A percentile compares a stretch with the other conserved stretches of the same genome.
Evolutionary conservation across 2,888 invertebrate genomes (phyloP).

Genomic region (Troilus luridus): DNA sequence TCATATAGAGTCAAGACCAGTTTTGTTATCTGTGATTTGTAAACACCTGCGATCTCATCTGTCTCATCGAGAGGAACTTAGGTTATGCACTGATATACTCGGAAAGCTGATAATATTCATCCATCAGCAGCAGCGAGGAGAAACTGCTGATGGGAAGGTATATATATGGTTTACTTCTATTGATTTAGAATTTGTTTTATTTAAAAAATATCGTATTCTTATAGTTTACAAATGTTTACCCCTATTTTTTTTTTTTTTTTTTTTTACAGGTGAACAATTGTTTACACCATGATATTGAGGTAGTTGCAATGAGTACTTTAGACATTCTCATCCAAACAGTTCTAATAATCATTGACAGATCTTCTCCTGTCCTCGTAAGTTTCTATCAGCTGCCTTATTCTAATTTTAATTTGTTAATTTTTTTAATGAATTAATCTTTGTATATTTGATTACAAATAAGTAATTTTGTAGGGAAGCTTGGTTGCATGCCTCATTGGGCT

Average conservation of each 20-base stretch:
- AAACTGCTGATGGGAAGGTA: conserved; percentile 69
- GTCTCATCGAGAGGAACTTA: conserved; percentile 84
- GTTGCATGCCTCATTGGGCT: conserved; percentile 90
- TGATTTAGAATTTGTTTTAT: too few species aligned
- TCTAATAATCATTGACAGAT: conserved; percentile 84
- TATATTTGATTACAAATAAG: neutral
- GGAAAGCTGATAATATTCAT: conserved; percentile 84
- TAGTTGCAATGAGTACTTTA: conserved; percentile 83
- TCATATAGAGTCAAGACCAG: conserved; percentile 84
- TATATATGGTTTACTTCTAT: conserved; percentile 57
- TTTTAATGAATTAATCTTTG: conserved; percentile 12
- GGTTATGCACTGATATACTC: conserved; percentile 88
- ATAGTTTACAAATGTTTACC: too few species aligned
- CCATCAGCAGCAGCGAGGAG: conserved; percentile 72
- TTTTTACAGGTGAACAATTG: conserved; percentile 73
- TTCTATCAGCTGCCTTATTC: too few species aligned
- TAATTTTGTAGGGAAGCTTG: conserved; percentile 79
- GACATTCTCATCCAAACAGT: conserved; percentile 90
- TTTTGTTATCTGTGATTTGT: conserved; percentile 86
- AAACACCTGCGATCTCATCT: conserved; percentile 88
- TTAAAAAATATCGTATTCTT: too few species aligned
- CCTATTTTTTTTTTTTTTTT: too few species aligned
- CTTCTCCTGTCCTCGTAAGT: conserved; percentile 77
- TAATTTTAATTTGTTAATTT: neutral
- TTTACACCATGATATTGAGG: conserved; percentile 85